Percentiles rank a stretch among this genome's conserved stretches.
These are phyloP conservation scores for Orthosia incerta DNA, from an alignment of 2,888 invertebrate species.

Conservation along the genomic window DNA sequence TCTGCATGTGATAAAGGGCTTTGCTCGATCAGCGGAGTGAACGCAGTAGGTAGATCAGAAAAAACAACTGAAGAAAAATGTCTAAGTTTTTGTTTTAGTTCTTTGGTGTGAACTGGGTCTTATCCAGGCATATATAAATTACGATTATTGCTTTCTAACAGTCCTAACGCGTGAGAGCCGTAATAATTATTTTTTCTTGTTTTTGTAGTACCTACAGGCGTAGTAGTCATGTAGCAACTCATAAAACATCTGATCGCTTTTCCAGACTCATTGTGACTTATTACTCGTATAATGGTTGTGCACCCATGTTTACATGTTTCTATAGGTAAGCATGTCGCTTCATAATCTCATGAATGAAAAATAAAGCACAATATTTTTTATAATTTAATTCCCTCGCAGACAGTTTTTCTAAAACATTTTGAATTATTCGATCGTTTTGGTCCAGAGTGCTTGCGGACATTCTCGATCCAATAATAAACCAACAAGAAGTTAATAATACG, in stretches of 20 bases:
- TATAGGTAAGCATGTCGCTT: no score
- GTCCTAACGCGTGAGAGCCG: background rate
- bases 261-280: slow-evolving; percentile 28
- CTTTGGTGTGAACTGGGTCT: no score
- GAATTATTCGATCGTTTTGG: slow-evolving; percentile 13
- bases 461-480: slow-evolving; percentile 31
- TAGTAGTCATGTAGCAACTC: background rate
- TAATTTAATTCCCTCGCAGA: background rate
- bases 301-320: background rate
- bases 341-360: slow-evolving; percentile 46
- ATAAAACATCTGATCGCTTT: slow-evolving; percentile 14
- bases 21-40: no score
- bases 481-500: slow-evolving; percentile 31
- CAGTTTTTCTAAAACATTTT: slow-evolving; percentile 16
- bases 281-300: slow-evolving; percentile 1
- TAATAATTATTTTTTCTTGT: no score
- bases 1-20: no score
- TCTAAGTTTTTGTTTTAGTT: no score
- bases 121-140: no score
- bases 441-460: slow-evolving; percentile 13
- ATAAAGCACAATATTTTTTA: background rate
- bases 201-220: background rate
- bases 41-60: no score
- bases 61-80: no score
- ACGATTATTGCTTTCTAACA: background rate